Evolutionary conservation across 2,113 vertebrate species (phyloP).

Genomic region (Vidua chalybeata): DNA sequence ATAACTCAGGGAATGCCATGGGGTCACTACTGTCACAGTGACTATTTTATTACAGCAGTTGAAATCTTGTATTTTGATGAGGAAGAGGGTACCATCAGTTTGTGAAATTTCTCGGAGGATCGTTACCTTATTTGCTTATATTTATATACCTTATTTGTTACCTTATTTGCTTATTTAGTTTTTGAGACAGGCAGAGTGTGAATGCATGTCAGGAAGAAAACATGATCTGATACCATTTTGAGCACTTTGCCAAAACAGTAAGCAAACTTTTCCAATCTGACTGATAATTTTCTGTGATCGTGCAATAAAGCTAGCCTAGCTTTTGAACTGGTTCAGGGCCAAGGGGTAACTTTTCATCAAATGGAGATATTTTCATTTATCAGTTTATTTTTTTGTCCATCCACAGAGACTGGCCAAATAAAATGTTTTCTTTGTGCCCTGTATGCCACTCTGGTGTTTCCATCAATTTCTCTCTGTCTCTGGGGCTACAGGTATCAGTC

Average conservation of each 20-base stretch:
- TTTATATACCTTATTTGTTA: neutral
- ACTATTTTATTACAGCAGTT: neutral
- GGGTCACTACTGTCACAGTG: neutral
- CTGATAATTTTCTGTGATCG: neutral
- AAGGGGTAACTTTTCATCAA: neutral
- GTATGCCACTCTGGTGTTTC: neutral
- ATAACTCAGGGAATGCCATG: neutral
- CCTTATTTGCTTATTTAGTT: neutral
- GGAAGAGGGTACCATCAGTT: neutral
- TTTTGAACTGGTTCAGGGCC: neutral
- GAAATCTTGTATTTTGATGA: neutral
- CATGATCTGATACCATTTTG: neutral
- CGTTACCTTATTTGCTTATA: neutral
- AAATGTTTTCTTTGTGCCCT: neutral
- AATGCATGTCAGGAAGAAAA: neutral
- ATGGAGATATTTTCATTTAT: neutral
- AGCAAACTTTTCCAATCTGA: neutral
- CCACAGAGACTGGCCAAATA: neutral
- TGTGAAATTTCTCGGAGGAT: neutral
- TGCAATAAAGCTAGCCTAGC: neutral
- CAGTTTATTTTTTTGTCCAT: neutral
- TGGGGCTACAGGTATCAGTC: neutral
- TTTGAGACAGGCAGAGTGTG: neutral
- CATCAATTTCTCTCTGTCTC: neutral
- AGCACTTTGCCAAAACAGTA: constrained; percentile 10